Percentiles rank a stretch among this genome's conserved stretches.
Evolutionary conservation across 2,113 vertebrate genomes (phyloP).

Genomic region (Brevimyrus niger): DNA sequence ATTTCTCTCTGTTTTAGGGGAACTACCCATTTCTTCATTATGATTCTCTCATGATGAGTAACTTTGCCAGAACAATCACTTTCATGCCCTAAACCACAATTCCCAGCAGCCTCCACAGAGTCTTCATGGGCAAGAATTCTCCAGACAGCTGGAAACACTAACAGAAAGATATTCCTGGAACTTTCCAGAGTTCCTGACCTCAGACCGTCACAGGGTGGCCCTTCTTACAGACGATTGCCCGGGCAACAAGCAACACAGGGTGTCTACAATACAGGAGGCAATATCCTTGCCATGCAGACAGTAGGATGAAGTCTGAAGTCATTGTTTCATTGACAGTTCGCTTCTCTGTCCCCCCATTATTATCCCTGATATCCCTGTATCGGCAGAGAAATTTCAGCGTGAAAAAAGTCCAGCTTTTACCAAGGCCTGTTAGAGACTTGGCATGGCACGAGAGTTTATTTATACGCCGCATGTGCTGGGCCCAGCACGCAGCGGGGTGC

Average conservation of each 20-base stretch:
- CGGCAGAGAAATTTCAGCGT: constrained; percentile 46
- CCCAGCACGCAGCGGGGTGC: constrained; percentile 62
- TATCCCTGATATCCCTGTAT: constrained; percentile 45
- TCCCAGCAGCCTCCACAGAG: background rate
- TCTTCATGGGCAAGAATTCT: background rate
- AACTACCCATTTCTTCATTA: background rate
- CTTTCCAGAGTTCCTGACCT: background rate
- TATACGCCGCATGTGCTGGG: constrained; percentile 56
- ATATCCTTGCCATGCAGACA: background rate
- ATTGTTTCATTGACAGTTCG: constrained; percentile 30
- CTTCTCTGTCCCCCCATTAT: constrained; percentile 40
- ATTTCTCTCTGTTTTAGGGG: background rate
- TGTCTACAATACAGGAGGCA: background rate
- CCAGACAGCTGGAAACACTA: background rate
- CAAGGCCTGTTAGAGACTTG: constrained; percentile 55
- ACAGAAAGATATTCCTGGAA: background rate
- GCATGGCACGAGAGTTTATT: constrained; percentile 59
- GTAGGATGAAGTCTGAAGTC: background rate
- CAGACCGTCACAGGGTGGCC: background rate
- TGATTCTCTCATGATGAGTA: background rate
- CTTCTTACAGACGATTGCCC: background rate
- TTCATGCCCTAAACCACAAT: background rate
- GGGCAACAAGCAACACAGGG: background rate
- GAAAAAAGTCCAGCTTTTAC: constrained; percentile 53
- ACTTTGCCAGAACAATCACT: background rate